phyloP scores from a whole-genome alignment of 2,113 vertebrate genomes.

The Urocolius indicus region DNA sequence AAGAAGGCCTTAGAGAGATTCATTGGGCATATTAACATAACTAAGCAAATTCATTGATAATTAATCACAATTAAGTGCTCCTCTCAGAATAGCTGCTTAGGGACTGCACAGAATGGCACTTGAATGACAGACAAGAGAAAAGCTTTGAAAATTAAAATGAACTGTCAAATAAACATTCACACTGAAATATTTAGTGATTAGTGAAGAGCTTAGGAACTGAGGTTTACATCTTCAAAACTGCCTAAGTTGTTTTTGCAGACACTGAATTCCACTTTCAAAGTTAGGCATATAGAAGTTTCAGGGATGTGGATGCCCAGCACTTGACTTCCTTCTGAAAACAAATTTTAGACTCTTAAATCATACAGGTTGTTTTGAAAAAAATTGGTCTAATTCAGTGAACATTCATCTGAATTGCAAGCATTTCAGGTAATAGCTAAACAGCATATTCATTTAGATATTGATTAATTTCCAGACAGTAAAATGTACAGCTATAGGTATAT shows the following conservation, averaged over 20 bases:
- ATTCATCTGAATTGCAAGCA: neutral
- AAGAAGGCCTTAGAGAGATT: conserved; percentile 65
- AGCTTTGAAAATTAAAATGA: conserved; percentile 29
- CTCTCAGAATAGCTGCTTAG: conserved; percentile 39
- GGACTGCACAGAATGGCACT: conserved; percentile 20
- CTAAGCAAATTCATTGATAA: conserved; percentile 42
- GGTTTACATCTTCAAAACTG: neutral
- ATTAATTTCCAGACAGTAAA: conserved; percentile 14
- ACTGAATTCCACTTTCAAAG: conserved; percentile 24
- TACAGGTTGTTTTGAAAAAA: neutral
- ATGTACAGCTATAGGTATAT: neutral
- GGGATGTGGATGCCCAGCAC: neutral
- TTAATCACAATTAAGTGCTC: conserved; percentile 41
- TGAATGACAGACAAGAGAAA: conserved; percentile 44
- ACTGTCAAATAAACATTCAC: conserved; percentile 36
- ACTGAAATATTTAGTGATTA: conserved; percentile 18
- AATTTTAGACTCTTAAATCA: neutral
- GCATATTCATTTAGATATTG: neutral
- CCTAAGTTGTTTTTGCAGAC: neutral
- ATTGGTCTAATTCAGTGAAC: neutral
- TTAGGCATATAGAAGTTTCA: conserved; percentile 6
- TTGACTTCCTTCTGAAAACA: neutral
- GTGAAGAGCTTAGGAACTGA: conserved; percentile 15
- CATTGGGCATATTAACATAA: conserved; percentile 37
- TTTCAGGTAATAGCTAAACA: neutral